Conservation (phyloP, 1,140 invertebrate species). For the Aphidius ervi region DNA sequence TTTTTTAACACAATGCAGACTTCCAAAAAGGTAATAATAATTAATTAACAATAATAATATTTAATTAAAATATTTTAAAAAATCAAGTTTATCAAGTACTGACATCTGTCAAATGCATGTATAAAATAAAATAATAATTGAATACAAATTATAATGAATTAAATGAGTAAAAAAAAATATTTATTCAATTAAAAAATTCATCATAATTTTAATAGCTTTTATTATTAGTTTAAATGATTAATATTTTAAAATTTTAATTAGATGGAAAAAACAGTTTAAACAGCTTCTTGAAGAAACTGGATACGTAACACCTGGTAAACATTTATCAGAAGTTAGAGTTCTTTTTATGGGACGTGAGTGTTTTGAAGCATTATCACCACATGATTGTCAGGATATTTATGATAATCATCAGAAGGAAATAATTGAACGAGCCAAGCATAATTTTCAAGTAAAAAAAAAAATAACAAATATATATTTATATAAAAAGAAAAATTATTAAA, state of each 20-base stretch:
- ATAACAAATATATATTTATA: constrained; percentile 1
- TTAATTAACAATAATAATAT: constrained; percentile 1
- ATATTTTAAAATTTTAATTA: constrained; percentile 34
- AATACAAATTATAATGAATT: neutral
- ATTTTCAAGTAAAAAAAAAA: constrained; percentile 68
- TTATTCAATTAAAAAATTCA: constrained; percentile 4
- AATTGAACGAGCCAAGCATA: constrained; percentile 84
- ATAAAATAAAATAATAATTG: no score
- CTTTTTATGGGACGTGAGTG: constrained; percentile 94
- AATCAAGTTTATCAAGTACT: no score
- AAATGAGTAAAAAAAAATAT: neutral
- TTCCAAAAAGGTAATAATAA: constrained; percentile 51
- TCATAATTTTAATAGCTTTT: constrained; percentile 8
- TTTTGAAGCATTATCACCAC: constrained; percentile 85
- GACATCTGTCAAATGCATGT: no score
- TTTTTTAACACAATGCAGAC: constrained; percentile 48
- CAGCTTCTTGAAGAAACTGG: constrained; percentile 89
- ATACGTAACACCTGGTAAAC: constrained; percentile 90
- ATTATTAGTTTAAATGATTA: constrained; percentile 8
- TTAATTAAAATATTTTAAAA: neutral
- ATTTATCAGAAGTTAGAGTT: constrained; percentile 86
- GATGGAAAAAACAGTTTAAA: constrained; percentile 90
- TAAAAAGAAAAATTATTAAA: neutral
- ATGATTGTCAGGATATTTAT: constrained; percentile 90
- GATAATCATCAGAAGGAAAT: constrained; percentile 92